phyloP scores from a whole-genome alignment of 2,888 invertebrate species.

The Ornithoptera alexandrae region DNA sequence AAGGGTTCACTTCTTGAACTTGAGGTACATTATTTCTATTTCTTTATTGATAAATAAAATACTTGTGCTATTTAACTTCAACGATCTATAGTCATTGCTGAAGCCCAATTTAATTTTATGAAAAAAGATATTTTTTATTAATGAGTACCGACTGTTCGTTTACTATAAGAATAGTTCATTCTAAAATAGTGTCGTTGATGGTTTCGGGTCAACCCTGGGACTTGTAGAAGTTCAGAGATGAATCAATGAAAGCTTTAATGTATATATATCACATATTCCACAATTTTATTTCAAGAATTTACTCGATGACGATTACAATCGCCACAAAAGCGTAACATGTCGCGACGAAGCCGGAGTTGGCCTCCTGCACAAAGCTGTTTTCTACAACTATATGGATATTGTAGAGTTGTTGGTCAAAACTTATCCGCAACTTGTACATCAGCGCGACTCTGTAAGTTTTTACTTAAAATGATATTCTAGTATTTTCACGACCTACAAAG shows the following conservation, averaged over 20 bases:
- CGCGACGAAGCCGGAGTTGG: constrained; percentile 86
- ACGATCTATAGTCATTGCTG: neutral
- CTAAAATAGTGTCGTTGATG: too few relatives aligned
- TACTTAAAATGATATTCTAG: neutral
- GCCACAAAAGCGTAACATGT: constrained; percentile 70
- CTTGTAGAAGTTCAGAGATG: neutral
- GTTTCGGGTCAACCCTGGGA: too few relatives aligned
- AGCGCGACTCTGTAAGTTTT: constrained; percentile 85
- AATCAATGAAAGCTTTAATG: neutral
- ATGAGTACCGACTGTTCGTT: too few relatives aligned
- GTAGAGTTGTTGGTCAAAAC: constrained; percentile 85
- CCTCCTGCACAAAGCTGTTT: constrained; percentile 89
- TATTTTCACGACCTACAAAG: neutral
- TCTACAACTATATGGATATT: constrained; percentile 85
- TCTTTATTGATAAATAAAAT: too few relatives aligned
- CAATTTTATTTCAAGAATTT: constrained; percentile 52
- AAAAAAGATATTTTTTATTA: too few relatives aligned
- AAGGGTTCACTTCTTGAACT: constrained; percentile 85
- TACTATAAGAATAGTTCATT: too few relatives aligned
- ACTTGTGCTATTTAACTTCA: neutral
- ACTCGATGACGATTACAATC: constrained; percentile 62
- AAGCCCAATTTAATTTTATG: too few relatives aligned
- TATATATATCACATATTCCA: neutral
- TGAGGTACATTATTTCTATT: constrained; percentile 55
- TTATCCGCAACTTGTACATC: constrained; percentile 82